These are phyloP conservation scores for Zaprionus lineosus DNA, from an alignment of 2,888 invertebrate species.

Conservation along the genomic window DNA sequence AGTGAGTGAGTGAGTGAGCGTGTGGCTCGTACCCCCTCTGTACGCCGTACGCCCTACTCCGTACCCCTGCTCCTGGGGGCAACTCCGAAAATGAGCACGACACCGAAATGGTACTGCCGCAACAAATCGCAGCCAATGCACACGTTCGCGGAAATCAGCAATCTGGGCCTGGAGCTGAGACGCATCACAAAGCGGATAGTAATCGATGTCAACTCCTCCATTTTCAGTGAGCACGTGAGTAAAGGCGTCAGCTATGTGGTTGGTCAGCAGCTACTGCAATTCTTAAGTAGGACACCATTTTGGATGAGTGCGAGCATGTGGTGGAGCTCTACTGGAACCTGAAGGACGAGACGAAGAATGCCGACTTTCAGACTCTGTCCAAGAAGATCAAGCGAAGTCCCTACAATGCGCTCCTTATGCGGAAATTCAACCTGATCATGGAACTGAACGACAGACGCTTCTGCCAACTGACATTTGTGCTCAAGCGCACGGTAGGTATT, in stretches of 20 bases:
- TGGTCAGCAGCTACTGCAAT: background rate
- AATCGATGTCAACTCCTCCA: conserved; percentile 81
- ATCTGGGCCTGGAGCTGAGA: conserved; percentile 79
- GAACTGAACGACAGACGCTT: conserved; percentile 79
- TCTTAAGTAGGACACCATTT: conserved; percentile 67
- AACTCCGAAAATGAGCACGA: conserved; percentile 74
- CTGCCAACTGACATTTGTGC: conserved; percentile 80
- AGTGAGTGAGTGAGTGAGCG: conserved; percentile 30
- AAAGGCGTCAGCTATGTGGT: no score
- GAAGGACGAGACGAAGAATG: conserved; percentile 75
- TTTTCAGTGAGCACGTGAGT: conserved; percentile 81
- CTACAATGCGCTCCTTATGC: conserved; percentile 80
- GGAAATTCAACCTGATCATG: conserved; percentile 72
- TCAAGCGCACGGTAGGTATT: conserved; percentile 77
- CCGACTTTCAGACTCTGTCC: conserved; percentile 74
- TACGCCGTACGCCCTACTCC: no score
- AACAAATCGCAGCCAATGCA: conserved; percentile 80
- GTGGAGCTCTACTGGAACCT: conserved; percentile 79
- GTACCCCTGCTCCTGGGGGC: conserved; percentile 28
- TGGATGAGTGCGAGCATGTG: conserved; percentile 79
- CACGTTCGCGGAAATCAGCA: conserved; percentile 79
- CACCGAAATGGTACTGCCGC: conserved; percentile 81
- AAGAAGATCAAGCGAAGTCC: conserved; percentile 82
- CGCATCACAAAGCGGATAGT: conserved; percentile 80
- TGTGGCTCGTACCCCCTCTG: no score